Evolutionary conservation across 2,797 vertebrate genomes (phyloP), one percentile per base, ranked within the genome.

Genomic region (Poecilia wingei): DNA sequence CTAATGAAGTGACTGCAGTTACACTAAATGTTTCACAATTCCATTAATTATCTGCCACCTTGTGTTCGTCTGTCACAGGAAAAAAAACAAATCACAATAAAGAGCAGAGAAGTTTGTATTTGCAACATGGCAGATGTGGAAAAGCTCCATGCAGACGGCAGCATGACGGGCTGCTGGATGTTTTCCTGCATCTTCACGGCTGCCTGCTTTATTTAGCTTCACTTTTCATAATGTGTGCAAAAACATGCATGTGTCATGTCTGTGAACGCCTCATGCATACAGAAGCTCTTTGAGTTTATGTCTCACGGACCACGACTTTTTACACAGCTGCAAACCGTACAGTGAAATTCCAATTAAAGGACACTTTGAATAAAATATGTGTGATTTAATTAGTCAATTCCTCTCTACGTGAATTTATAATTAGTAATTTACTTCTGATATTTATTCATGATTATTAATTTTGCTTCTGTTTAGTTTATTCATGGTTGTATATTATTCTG

Each of bases 151-250:
- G 25, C 25, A 70, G 68, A 70, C 39, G n/a, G 8, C 22, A 43
- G 68, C 41, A 6, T 43, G 13, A 28, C 6, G 6, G 20, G 2
- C 6, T 43, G 25, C 41, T n/a, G 68, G 68, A 28, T 46, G 12
- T n/a, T 70, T 46, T 28, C 41, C n/a, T 45, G 41, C 43, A 1
- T 70, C 25, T 28, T 70, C 43, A 70, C 43, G n/a, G 68, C 43
- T n/a, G 6, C 28, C 43, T 46, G 68, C 43, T 45, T 70, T 43
- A n/a, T 18, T 45, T 74, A 36, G 33, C 47, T 39, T 51, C 25
- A n/a, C 33, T 64, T 46, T 69, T 28, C 16, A 53, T 76, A 51
- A 39, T 47, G 66, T 41, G 75, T 71, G 68, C 39, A 77, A 71
- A 71, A 78, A 71, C 68, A 72, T 71, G 77, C 31, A 13, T 25